Percentiles rank a stretch among this genome's conserved stretches.
Evolutionary conservation across 1,140 invertebrate genomes (phyloP).

Genomic region (Cherax destructor): DNA sequence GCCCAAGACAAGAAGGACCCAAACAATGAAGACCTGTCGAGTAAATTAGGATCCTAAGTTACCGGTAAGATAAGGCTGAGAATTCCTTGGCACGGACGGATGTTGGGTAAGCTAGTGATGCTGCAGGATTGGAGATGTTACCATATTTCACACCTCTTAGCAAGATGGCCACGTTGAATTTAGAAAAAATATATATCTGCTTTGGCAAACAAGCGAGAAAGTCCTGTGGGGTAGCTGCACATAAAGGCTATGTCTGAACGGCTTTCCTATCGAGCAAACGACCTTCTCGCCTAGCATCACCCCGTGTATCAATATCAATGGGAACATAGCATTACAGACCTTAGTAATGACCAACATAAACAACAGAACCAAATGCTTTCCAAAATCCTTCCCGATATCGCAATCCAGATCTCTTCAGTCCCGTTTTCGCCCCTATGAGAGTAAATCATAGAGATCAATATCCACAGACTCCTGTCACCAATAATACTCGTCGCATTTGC

Average conservation of each 20-base stretch:
- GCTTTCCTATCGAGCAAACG: not conserved
- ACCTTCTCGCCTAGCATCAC: not conserved
- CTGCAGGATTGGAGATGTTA: slow-evolving; percentile 39
- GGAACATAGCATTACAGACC: slow-evolving; percentile 56
- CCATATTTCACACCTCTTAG: slow-evolving; percentile 63
- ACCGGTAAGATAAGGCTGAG: slow-evolving; percentile 3
- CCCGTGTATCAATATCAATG: slow-evolving; percentile 62
- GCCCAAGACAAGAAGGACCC: no score
- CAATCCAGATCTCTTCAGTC: not conserved
- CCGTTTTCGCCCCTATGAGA: slow-evolving; percentile 51
- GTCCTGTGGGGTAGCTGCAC: not conserved
- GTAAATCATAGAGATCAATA: slow-evolving; percentile 66
- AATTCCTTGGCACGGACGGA: not conserved
- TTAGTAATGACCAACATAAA: slow-evolving; percentile 65
- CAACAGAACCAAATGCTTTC: slow-evolving; percentile 54
- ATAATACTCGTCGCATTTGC: slow-evolving; percentile 69
- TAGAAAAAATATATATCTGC: slow-evolving; percentile 33
- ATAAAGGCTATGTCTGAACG: slow-evolving; percentile 23
- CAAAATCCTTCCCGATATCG: slow-evolving; percentile 27
- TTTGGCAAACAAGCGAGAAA: not conserved
- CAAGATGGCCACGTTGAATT: slow-evolving; percentile 61
- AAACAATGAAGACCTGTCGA: not conserved
- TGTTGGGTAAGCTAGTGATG: slow-evolving; percentile 15
- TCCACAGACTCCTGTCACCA: slow-evolving; percentile 43
- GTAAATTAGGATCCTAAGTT: not conserved